Conservation (phyloP, 2,113 vertebrate genomes). For the Mustela nigripes region DNA sequence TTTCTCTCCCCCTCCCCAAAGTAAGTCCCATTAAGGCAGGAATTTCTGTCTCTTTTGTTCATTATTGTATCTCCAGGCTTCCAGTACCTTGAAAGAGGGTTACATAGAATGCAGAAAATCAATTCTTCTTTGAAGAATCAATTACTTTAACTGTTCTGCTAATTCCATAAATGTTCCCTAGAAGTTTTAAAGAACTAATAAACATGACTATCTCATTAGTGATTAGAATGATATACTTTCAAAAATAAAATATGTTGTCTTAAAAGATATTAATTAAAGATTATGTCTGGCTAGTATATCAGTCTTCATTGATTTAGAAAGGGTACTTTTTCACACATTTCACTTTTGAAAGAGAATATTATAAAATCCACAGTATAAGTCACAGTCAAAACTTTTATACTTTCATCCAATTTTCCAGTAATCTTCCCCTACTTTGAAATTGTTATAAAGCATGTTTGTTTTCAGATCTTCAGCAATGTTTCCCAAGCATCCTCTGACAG, state of each 20-base stretch:
- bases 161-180: background rate
- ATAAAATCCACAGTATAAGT: background rate
- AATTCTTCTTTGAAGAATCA: background rate
- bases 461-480: conserved; percentile 10
- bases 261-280: background rate
- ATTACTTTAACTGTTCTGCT: background rate
- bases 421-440: background rate
- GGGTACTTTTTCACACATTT: background rate
- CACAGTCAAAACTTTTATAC: background rate
- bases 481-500: background rate
- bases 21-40: background rate
- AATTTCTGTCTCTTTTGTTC: background rate
- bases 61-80: background rate
- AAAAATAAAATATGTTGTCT: background rate
- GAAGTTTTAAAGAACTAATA: background rate
- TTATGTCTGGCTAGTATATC: background rate
- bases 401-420: background rate
- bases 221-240: background rate
- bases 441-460: background rate
- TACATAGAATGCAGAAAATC: background rate
- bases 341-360: background rate
- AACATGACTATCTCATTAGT: background rate
- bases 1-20: fast-evolving
- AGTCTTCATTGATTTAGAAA: background rate
- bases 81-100: background rate